A percentile compares a stretch with the other conserved stretches of the same genome.
Evolutionary conservation across 1,140 invertebrate species (phyloP).

Genomic region (Aphelenchoides fujianensis): DNA sequence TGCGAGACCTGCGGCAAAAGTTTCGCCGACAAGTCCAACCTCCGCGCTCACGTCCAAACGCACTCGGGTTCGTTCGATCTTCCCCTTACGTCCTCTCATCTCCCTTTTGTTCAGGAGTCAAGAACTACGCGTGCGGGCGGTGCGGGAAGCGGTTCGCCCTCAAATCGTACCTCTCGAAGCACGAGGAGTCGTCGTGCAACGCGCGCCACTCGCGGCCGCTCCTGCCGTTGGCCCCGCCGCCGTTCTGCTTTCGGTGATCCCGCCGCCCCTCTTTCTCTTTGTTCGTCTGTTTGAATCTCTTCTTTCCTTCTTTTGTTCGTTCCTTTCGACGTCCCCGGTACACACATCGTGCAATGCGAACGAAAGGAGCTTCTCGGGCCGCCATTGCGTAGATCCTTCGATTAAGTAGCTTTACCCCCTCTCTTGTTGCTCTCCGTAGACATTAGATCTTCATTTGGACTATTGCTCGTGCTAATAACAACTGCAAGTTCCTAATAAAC

Average conservation of each 20-base stretch:
- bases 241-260: background rate
- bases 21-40: constrained; percentile 81
- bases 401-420: too few relatives aligned
- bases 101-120: constrained; percentile 74
- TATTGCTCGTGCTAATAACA: too few relatives aligned
- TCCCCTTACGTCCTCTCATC: background rate
- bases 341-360: too few relatives aligned
- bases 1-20: constrained; percentile 90
- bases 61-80: constrained; percentile 69
- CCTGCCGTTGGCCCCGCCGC: background rate
- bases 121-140: constrained; percentile 85
- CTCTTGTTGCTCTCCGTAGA: too few relatives aligned
- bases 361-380: too few relatives aligned
- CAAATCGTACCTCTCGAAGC: constrained; percentile 96
- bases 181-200: constrained; percentile 72
- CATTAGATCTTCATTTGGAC: too few relatives aligned
- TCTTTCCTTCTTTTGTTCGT: background rate
- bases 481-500: too few relatives aligned
- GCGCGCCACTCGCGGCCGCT: background rate
- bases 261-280: background rate
- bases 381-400: too few relatives aligned
- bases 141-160: constrained; percentile 94
- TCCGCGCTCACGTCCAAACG: constrained; percentile 96
- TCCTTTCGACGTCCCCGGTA: too few relatives aligned
- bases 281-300: background rate